Evolutionary conservation across 2,797 vertebrate species (phyloP), one percentile per base, ranked within the genome.

Genomic region (Xerus rutilus): DNA sequence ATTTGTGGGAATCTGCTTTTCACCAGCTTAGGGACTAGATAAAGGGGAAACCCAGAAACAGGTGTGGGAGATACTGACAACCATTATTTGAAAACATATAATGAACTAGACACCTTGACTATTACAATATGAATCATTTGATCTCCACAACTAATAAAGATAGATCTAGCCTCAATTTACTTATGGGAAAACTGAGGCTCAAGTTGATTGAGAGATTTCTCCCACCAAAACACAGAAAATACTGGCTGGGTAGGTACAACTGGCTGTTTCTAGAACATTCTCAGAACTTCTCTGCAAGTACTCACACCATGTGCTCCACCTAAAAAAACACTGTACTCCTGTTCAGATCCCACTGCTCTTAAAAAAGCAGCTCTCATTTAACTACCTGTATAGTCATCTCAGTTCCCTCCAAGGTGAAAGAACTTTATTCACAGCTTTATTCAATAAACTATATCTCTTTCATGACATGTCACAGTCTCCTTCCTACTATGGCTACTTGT

Each of bases 171-270:
- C 21, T 30, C 25, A 79, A 65, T 77, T 87, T 67, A 49, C 49
- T 69, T 49, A 64, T 4, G 62, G 5, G 30, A 4, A 67, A 90
- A 72, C 25, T 28, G 47, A 86, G n/a, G 43, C 59, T 72, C 7
- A 47, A 23, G 12, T 1, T 54, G 7, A 52, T 43, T 18, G 67
- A 54, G 86, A 78, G 25, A 70, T 59, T 77, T 76, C 14, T 10
- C 47, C 45, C 39, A 93, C 21, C 62, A 86, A 91, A 93, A 78
- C 69, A n/a, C n/a, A 54, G 39, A 77, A 83, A 49, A 86, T 67
- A 82, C 23, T 78, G 69, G 8, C 23, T 78, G 69, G 8, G 9
- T 74, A 73, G 28, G 49, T 20, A 47, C 1, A 74, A 89, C 25
- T 30, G 62, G 10, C 35, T 30, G 7, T 45, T 54, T 13, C 7